phyloP scores from a whole-genome alignment of 2,797 vertebrate genomes.

The Artibeus jamaicensis region DNA sequence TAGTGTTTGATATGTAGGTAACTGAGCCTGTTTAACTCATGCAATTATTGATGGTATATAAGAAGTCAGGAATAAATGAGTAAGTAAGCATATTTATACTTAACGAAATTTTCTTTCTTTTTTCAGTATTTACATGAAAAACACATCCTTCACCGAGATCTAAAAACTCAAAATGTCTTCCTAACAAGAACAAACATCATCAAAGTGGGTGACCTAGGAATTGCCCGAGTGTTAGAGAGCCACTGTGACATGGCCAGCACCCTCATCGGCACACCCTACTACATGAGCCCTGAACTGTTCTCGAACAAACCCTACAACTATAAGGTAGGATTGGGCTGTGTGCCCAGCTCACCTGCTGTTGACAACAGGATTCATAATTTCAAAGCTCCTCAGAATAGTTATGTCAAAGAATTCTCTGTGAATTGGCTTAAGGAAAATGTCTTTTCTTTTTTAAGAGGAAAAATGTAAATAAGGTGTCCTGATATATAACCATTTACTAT shows the following conservation, averaged over 20 bases:
- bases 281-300: slow-evolving; percentile 98
- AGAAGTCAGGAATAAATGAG: slow-evolving; percentile 17
- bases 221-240: slow-evolving; percentile 94
- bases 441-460: background rate
- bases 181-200: slow-evolving; percentile 96
- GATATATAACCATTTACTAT: slow-evolving; percentile 30
- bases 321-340: slow-evolving; percentile 87
- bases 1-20: slow-evolving; percentile 15
- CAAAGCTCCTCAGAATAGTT: background rate
- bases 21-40: background rate
- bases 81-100: background rate
- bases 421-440: slow-evolving; percentile 8
- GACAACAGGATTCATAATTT: background rate
- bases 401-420: background rate
- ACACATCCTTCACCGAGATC: slow-evolving; percentile 95
- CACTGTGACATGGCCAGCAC: slow-evolving; percentile 98
- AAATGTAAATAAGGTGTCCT: background rate
- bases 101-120: slow-evolving; percentile 16
- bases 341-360: background rate
- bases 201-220: slow-evolving; percentile 98
- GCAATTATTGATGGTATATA: background rate
- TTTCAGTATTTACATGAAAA: slow-evolving; percentile 96
- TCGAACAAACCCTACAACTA: slow-evolving; percentile 98
- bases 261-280: slow-evolving; percentile 97
- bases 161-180: slow-evolving; percentile 99